Conservation (phyloP, 2,888 invertebrate genomes). For the Cosmia trapezina region DNA sequence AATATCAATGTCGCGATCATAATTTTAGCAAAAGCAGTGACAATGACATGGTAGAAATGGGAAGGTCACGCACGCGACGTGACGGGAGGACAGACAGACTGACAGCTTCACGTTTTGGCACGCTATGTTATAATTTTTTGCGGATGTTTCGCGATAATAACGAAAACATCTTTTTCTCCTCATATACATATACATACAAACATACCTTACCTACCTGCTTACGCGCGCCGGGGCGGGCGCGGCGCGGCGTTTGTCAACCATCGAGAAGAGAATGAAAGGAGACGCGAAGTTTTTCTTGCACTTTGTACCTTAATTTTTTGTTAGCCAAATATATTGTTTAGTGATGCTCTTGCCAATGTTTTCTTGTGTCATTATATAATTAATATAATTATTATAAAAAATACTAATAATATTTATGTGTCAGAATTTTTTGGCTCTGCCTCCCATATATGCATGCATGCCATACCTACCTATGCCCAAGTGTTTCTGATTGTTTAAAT, state of each 20-base stretch:
- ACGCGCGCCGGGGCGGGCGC: constrained; percentile 17
- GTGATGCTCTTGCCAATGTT: background rate
- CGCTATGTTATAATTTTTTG: constrained; percentile 41
- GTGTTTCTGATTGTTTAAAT: constrained; percentile 8
- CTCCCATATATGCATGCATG: too few relatives aligned
- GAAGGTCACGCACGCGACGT: constrained; percentile 3
- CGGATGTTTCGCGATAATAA: constrained; percentile 24
- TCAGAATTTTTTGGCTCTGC: background rate
- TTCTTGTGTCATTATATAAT: background rate
- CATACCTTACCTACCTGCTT: background rate
- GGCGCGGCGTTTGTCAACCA: constrained; percentile 44
- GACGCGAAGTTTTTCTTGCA: background rate
- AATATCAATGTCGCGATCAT: constrained; percentile 27
- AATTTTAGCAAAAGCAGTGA: constrained; percentile 27
- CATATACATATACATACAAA: constrained; percentile 3
- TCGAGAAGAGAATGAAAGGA: constrained; percentile 2
- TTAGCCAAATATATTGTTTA: background rate
- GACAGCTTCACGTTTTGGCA: constrained; percentile 55
- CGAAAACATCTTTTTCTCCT: constrained; percentile 29
- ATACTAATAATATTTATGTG: background rate
- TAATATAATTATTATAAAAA: background rate
- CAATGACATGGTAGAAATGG: constrained; percentile 27
- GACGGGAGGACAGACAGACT: constrained; percentile 8
- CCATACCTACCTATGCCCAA: background rate
- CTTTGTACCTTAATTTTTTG: constrained; percentile 16